A percentile compares a stretch with the other conserved stretches of the same genome.
phyloP scores from a whole-genome alignment of 2,113 vertebrate species.

The Takifugu flavidus region DNA sequence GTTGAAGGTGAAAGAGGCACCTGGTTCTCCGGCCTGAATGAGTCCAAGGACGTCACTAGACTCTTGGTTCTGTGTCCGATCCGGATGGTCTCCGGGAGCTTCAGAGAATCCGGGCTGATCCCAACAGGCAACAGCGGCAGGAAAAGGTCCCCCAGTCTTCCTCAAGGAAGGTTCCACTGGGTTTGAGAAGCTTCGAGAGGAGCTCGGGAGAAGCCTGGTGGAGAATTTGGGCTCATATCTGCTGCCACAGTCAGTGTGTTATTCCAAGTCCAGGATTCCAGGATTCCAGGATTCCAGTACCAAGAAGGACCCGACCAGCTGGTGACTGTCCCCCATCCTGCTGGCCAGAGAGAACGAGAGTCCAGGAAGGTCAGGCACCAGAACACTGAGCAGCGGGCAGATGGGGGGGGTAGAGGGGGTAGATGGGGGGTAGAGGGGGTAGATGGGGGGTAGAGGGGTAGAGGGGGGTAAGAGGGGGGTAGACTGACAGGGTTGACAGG shows the following conservation, averaged over 20 bases:
- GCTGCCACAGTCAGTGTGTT: conserved; percentile 48
- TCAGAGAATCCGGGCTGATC: too few relatives aligned
- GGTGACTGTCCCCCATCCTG: conserved; percentile 45
- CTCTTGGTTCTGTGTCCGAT: too few relatives aligned
- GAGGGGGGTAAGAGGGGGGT: conserved; percentile 4
- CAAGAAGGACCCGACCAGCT: conserved; percentile 60
- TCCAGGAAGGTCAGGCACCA: conserved; percentile 56
- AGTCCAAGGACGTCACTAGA: too few relatives aligned
- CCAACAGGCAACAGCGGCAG: too few relatives aligned
- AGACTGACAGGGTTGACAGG: conserved; percentile 21
- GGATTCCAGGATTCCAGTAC: conserved; percentile 24
- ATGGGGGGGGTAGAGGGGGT: conserved; percentile 6
- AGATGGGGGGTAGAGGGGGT: conserved; percentile 6
- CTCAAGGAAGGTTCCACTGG: too few relatives aligned
- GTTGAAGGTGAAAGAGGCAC: too few relatives aligned
- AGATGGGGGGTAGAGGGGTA: background rate
- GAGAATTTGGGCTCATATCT: conserved; percentile 50
- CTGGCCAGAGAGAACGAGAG: conserved; percentile 49
- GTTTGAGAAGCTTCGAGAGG: too few relatives aligned
- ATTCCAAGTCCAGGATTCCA: conserved; percentile 23
- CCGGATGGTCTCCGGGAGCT: too few relatives aligned
- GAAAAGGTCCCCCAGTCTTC: too few relatives aligned
- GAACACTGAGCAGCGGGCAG: conserved; percentile 29
- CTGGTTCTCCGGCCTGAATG: too few relatives aligned
- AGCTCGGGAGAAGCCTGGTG: conserved; percentile 5